Percentiles rank a stretch among this genome's conserved stretches.
phyloP scores from a whole-genome alignment of 2,888 invertebrate species.

The Harpagoxenus sublaevis region DNA sequence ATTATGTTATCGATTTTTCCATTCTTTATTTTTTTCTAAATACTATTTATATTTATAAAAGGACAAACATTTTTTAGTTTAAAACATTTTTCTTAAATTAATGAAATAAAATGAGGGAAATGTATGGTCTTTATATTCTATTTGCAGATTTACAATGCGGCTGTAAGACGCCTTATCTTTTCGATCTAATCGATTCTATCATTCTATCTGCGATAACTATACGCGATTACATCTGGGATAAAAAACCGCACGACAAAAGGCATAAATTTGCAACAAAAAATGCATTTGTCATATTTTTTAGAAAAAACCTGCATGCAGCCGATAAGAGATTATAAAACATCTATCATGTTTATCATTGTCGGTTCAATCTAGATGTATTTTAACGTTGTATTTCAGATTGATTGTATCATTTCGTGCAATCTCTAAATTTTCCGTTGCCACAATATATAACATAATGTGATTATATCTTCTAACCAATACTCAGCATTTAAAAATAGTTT shows the following conservation, averaged over 20 bases:
- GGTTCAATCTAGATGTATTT: not conserved
- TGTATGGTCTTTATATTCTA: not conserved
- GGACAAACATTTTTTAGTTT: not conserved
- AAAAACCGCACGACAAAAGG: not conserved
- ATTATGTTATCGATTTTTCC: too few relatives aligned
- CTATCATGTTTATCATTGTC: conserved; percentile 15
- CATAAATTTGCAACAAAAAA: conserved; percentile 13
- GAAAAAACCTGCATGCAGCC: not conserved
- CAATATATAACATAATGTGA: not conserved
- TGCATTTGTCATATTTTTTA: not conserved
- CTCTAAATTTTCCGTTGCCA: not conserved
- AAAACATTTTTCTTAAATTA: not conserved
- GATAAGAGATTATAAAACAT: conserved; percentile 6
- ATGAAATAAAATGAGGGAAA: not conserved
- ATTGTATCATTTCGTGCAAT: not conserved
- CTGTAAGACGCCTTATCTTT: not conserved
- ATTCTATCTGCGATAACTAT: not conserved
- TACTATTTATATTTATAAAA: not conserved
- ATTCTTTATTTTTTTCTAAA: too few relatives aligned
- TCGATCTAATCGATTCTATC: not conserved
- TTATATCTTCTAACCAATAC: not conserved
- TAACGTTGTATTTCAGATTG: not conserved
- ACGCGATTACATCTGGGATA: not conserved
- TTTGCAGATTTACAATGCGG: not conserved
- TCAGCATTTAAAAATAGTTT: not conserved